Base-by-base conservation (phyloP, 1,140 invertebrate species). In the Venturia canescens region DNA sequence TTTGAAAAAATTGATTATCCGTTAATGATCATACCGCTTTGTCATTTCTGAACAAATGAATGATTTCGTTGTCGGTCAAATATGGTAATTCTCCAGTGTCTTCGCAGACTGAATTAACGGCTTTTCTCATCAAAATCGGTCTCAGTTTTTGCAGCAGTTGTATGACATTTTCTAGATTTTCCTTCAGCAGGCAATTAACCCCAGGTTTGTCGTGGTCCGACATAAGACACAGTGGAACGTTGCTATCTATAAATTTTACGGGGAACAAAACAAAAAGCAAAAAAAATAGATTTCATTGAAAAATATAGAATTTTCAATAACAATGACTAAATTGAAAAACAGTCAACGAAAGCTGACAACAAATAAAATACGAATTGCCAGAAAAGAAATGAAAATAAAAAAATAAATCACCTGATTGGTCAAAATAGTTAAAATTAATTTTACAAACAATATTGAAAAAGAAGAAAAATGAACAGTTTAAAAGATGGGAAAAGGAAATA, bases 21-120 rank as follows among this genome's bases (percentile, higher is more conserved):
- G 44, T 66, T 74, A 38, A 74, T 63, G 6, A 66, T 13, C 89
- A 31, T 82, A 91, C 90, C 87, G 88, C 85, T 84, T 89, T 87
- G 6, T 79, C 79, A 21, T 23, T 89, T 34, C 84, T 82, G 26
- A 91, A 88, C 84, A 89, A 89, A 69, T 87, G 82, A 27, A 90
- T 80, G 69, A 94, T 93, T 78, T 95, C 94, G 7, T 88, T 85
- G 78, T 95, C 94, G 3, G 90, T 93, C 87, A 95, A 87, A 85
- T 93, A 93, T 27, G 93, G 90, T 69, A 89, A 88, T 60, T 91
- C 85, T 44, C 87, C 87, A 53, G 89, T 86, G 80, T 93, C 93
- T 3, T 93, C 92, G 86, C 95, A 96, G 80, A 93, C 92, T 75
- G 93, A 92, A 0, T 92, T 88, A n/a, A 95, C 90, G 7, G 93